Base-by-base conservation (phyloP, 2,888 invertebrate species). In the Eupithecia vulgata region DNA sequence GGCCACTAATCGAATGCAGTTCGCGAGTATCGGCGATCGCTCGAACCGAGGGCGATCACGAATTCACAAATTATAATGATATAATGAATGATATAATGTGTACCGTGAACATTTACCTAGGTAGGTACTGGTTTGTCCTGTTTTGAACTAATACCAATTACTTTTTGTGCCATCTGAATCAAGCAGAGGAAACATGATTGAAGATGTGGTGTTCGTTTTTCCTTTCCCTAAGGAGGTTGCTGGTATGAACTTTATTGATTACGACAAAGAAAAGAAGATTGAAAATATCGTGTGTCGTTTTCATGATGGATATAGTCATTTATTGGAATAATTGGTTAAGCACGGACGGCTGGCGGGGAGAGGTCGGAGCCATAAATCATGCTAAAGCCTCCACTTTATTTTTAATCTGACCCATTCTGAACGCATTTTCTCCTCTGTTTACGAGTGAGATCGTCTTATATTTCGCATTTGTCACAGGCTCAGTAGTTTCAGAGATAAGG, bases 1-100 rank as follows among this genome's bases (percentile, higher is more conserved):
- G 52, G 59, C 59, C 45, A 68, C 71, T 71, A 68, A 74, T 71
- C 68, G 37, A 65, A 68, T 71, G 71, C 71, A 74, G 35, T 66
- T 61, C 34, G 45, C 21, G 8, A 34, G 30, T 69, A 69, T 67
- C 64, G 57, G 57, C 67, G 67, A 61, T 61, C 15, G 34, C 34
- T 61, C 34, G 34, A 34, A 17, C 12, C 21, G 52, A 12, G n/a
- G 57, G 17, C 34, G 13, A 34, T 61, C 61, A 12, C 17, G 1
- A 34, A 15, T 34, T 61, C 17, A 6, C 34, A 34, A 34, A n/a
- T n/a, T n/a, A n/a, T n/a, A n/a, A n/a, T n/a, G n/a, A n/a, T n/a
- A n/a, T n/a, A n/a, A n/a, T n/a, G n/a, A n/a, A n/a, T n/a, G n/a
- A n/a, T n/a, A n/a, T n/a, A n/a, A n/a, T n/a, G n/a, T n/a, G n/a